Base-by-base conservation (phyloP, 2,797 vertebrate species). In the Phoxinus dragarum region DNA sequence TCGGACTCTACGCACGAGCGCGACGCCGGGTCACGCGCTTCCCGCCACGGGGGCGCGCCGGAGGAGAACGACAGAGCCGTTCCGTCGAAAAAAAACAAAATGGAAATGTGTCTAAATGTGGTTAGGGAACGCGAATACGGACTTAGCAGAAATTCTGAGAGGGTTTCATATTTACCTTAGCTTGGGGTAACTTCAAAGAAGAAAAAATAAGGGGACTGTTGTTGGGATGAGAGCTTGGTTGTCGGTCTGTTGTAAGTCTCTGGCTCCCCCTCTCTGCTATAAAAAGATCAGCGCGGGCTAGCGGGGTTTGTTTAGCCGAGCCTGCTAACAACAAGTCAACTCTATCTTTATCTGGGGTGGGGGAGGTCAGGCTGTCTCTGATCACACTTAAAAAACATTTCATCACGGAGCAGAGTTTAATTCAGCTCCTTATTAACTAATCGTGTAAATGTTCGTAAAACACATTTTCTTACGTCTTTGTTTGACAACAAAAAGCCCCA, bases 101-200 rank as follows among this genome's bases (percentile, higher is more conserved):
- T 7, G 75, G 19, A 78, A 56, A 78, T 44, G 21, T 27, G 31
- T 44, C 67, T 56, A 85, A 80, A 73, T 49, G 40, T 59, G 16
- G 38, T 23, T 27, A n/a, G n/a, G 27, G 74, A 49, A 5, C 76
- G 52, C 76, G 31, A 80, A 72, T 40, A 19, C 54, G 7, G n/a
- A 47, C 21, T 80, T 47, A 47, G 67, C 38, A 44, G 67, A 17
- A 69, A 16, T 44, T 54, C 2, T 44, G 49, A 68, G 19, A 69
- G n/a, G 72, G 14, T 82, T 77, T 64, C 34, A 82, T 84, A 87
- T 83, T 87, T 80, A 87, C 86, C 81, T 84, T 73, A 56, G 75
- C 81, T 79, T 85, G 66, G 75, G 66, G 74, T 67, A 84, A 87
- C 67, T 84, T 87, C 67, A 87, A 87, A 86, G 69, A 56, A 74